Conservation (phyloP, 2,888 invertebrate species). For the Athripsodes cinereus region DNA sequence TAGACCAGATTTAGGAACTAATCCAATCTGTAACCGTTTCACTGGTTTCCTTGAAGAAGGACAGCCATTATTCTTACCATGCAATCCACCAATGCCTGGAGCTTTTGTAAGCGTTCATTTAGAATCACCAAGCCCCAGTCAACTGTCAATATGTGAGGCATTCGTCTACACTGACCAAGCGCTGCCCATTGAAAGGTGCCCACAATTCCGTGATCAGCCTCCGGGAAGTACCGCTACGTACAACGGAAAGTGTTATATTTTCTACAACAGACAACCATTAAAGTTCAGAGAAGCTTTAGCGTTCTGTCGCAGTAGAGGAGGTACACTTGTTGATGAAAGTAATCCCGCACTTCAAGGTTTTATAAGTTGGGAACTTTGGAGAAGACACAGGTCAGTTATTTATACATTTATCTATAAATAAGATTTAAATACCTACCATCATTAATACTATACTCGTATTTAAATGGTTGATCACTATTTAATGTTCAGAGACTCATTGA, state of each 20-base stretch:
- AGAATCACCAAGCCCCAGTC: conserved; percentile 67
- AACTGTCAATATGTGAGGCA: conserved; percentile 85
- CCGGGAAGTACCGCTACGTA: conserved; percentile 90
- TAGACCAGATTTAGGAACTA: conserved; percentile 84
- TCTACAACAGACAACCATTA: conserved; percentile 81
- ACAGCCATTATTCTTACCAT: conserved; percentile 84
- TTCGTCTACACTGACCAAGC: conserved; percentile 93
- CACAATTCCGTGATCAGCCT: conserved; percentile 87
- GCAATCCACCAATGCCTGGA: conserved; percentile 92
- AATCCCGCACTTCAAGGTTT: conserved; percentile 92
- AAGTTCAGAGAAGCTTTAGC: conserved; percentile 72
- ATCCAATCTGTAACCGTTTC: conserved; percentile 88
- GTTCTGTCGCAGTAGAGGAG: conserved; percentile 76
- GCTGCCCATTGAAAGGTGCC: conserved; percentile 84
- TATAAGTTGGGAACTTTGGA: conserved; percentile 91
- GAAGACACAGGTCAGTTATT: conserved; percentile 70
- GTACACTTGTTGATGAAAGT: conserved; percentile 84
- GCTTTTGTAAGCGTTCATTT: conserved; percentile 90
- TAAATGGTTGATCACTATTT: too few relatives aligned
- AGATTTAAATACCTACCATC: too few relatives aligned
- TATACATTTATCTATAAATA: too few relatives aligned
- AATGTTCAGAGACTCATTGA: too few relatives aligned
- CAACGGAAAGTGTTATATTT: conserved; percentile 92
- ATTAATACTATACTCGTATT: too few relatives aligned
- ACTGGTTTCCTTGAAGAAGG: conserved; percentile 83